Evolutionary conservation across 2,888 invertebrate genomes (phyloP).

Genomic region (Heliconius ethilla): DNA sequence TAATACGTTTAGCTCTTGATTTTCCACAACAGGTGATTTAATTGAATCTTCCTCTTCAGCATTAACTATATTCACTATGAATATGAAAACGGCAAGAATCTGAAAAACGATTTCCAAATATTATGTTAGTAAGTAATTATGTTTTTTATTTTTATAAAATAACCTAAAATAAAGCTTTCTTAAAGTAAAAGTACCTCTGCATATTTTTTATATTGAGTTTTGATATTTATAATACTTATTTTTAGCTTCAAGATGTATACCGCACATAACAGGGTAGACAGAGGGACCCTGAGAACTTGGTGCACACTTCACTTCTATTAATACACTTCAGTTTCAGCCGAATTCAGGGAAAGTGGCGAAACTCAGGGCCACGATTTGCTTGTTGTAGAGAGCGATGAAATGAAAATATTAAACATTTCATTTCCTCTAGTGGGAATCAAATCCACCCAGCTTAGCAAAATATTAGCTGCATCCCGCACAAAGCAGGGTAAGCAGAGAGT

Average conservation of each 20-base stretch:
- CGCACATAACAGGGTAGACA: too few species aligned
- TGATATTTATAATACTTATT: background rate
- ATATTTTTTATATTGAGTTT: background rate
- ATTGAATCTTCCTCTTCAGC: constrained; percentile 4
- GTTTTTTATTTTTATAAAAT: background rate
- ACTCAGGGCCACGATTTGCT: too few species aligned
- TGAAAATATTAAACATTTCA: background rate
- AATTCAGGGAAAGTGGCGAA: background rate
- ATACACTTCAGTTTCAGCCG: background rate
- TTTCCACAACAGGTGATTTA: background rate
- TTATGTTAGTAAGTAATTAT: too few species aligned
- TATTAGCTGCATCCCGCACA: background rate
- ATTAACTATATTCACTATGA: constrained; percentile 7
- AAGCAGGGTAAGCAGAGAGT: too few species aligned
- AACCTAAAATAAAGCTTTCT: background rate
- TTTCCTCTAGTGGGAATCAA: too few species aligned
- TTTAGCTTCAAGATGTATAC: too few species aligned
- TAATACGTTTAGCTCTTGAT: background rate
- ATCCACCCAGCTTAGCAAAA: too few species aligned
- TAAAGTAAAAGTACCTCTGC: background rate
- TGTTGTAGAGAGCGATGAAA: background rate
- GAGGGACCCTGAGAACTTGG: too few species aligned
- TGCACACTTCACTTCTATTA: too few species aligned
- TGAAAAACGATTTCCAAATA: constrained; percentile 9
- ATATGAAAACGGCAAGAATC: constrained; percentile 19